Percentiles rank a stretch among this genome's conserved stretches.
These are phyloP conservation scores for Dromaius novaehollandiae DNA, from an alignment of 2,113 vertebrate genomes.

Conservation along the genomic window DNA sequence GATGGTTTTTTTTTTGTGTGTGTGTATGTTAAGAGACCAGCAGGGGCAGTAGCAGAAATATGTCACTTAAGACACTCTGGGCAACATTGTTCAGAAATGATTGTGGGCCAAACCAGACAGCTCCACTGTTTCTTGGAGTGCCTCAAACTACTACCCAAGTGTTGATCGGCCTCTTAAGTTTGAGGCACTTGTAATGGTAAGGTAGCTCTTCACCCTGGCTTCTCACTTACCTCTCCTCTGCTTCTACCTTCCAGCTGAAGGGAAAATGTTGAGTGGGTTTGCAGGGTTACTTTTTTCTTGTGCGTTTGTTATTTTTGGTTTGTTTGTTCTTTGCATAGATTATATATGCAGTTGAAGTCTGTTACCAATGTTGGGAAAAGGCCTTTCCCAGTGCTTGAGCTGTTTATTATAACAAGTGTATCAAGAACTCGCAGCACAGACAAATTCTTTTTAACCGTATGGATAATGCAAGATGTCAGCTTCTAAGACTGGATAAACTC, in stretches of 20 bases:
- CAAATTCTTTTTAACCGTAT: not conserved
- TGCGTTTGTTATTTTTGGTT: not conserved
- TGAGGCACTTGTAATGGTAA: slow-evolving; percentile 76
- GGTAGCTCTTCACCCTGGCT: slow-evolving; percentile 59
- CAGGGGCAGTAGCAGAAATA: slow-evolving; percentile 79
- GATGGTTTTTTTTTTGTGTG: slow-evolving; percentile 56
- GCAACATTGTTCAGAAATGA: slow-evolving; percentile 59
- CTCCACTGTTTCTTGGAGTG: slow-evolving; percentile 61
- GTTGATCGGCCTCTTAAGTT: slow-evolving; percentile 66
- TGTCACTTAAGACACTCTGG: slow-evolving; percentile 74
- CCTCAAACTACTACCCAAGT: slow-evolving; percentile 63
- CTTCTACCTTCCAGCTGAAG: slow-evolving; percentile 28
- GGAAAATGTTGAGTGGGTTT: not conserved
- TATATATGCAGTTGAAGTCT: not conserved
- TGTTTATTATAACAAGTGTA: not conserved
- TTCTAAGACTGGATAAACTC: not conserved
- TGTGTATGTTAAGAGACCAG: slow-evolving; percentile 68
- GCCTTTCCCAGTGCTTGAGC: not conserved
- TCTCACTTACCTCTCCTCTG: slow-evolving; percentile 39
- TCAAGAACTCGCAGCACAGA: not conserved
- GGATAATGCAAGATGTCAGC: slow-evolving; percentile 5
- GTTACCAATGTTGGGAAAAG: not conserved
- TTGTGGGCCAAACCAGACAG: slow-evolving; percentile 52
- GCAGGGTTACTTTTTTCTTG: not conserved
- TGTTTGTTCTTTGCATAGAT: not conserved